Conservation (phyloP, 2,113 vertebrate genomes). For the Chiloscyllium plagiosum region DNA sequence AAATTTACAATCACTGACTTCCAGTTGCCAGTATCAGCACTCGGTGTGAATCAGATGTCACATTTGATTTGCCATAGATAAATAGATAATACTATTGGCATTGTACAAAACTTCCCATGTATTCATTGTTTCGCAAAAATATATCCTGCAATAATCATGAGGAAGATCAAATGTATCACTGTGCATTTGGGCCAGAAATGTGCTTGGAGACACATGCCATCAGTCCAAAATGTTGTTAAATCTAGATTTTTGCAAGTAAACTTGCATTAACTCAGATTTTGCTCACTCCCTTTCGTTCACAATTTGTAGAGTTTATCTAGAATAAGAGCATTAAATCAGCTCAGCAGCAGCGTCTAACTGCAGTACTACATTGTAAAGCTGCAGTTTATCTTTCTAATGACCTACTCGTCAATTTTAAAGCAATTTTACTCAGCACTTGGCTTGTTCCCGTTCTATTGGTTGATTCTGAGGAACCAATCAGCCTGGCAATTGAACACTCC, state of each 20-base stretch:
- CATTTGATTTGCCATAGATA: neutral
- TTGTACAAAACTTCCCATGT: too few relatives aligned
- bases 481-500: neutral
- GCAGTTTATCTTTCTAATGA: constrained; percentile 12
- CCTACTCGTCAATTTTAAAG: neutral
- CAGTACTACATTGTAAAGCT: neutral
- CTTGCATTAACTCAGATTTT: neutral
- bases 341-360: neutral
- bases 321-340: neutral
- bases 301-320: neutral
- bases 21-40: neutral
- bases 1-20: neutral
- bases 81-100: neutral
- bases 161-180: neutral
- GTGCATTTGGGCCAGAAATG: neutral
- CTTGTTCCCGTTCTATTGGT: neutral
- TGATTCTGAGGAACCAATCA: neutral
- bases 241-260: neutral
- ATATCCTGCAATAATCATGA: neutral
- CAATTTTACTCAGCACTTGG: neutral
- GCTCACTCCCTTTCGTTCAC: neutral
- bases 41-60: neutral
- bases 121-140: neutral
- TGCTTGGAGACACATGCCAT: neutral
- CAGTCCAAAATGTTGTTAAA: neutral